These are phyloP conservation scores for Gymnocephalus cernua DNA, from an alignment of 2,113 vertebrate genomes.

Conservation along the genomic window DNA sequence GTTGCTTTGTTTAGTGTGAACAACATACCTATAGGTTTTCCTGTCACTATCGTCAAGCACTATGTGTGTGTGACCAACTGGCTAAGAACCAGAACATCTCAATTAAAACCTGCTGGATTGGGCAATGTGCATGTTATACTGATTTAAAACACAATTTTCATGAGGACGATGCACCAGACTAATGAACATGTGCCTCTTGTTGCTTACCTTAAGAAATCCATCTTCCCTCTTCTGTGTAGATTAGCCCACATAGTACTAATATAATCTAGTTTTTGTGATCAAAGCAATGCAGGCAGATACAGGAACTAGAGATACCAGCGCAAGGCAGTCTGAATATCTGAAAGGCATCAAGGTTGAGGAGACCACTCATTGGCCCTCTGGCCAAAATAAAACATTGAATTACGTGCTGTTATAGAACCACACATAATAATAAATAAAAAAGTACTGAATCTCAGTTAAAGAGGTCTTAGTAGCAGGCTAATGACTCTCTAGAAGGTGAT, in stretches of 20 bases:
- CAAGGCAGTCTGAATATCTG: neutral
- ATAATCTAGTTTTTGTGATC: neutral
- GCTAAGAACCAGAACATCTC: neutral
- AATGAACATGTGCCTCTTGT: neutral
- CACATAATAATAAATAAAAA: neutral
- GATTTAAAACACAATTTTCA: neutral
- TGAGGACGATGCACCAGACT: neutral
- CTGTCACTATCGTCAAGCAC: neutral
- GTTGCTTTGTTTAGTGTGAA: neutral
- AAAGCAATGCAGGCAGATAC: neutral
- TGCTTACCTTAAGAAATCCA: neutral
- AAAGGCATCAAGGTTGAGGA: neutral
- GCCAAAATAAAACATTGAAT: conserved; percentile 1
- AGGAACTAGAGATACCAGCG: neutral
- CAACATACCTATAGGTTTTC: neutral
- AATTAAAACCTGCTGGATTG: neutral
- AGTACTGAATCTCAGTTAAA: neutral
- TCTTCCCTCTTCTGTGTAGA: neutral
- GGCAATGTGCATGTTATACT: neutral
- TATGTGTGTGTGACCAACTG: neutral
- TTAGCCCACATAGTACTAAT: too few relatives aligned
- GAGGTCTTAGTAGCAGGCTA: neutral
- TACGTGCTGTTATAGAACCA: neutral
- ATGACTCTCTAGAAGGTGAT: neutral
- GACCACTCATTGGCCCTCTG: neutral